phyloP scores from a whole-genome alignment of 2,113 vertebrate species.

The Sinocyclocheilus anophthalmus region DNA sequence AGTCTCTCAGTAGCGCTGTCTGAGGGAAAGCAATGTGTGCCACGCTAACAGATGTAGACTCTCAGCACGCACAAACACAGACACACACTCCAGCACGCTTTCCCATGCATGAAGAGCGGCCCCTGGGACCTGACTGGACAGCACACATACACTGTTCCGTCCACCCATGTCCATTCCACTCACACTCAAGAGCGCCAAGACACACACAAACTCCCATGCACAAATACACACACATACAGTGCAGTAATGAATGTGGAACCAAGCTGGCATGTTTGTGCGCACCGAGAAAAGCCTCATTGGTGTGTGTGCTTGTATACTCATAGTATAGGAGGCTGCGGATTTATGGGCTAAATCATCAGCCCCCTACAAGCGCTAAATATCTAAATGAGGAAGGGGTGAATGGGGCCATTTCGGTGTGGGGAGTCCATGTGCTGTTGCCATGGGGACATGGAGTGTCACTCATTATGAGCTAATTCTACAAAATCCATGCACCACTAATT shows the following conservation, averaged over 20 bases:
- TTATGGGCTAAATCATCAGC: slow-evolving; percentile 28
- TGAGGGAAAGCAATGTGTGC: slow-evolving; percentile 40
- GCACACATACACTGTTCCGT: slow-evolving; percentile 38
- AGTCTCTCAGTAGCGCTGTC: slow-evolving; percentile 44
- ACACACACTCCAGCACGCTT: slow-evolving; percentile 21
- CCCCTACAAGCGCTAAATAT: slow-evolving; percentile 36
- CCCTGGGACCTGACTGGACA: slow-evolving; percentile 54
- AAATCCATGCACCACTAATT: slow-evolving; percentile 26
- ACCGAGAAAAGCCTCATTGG: not conserved
- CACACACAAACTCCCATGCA: slow-evolving; percentile 1
- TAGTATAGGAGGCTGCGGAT: not conserved
- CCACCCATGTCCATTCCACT: slow-evolving; percentile 42
- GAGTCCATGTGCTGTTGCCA: slow-evolving; percentile 40
- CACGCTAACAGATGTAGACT: slow-evolving; percentile 44
- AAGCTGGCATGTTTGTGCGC: slow-evolving; percentile 1
- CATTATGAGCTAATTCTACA: slow-evolving; percentile 36
- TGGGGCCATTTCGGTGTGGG: not conserved
- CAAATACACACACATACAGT: not conserved
- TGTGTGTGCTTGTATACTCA: not conserved
- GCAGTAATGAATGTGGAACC: not conserved
- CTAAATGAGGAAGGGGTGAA: slow-evolving; percentile 42
- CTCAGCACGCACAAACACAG: slow-evolving; percentile 55
- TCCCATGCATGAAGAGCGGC: slow-evolving; percentile 43
- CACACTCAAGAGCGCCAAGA: slow-evolving; percentile 31
- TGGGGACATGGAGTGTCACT: slow-evolving; percentile 48